phyloP scores from a whole-genome alignment of 2,888 invertebrate species.

The Creontiades dilutus region DNA sequence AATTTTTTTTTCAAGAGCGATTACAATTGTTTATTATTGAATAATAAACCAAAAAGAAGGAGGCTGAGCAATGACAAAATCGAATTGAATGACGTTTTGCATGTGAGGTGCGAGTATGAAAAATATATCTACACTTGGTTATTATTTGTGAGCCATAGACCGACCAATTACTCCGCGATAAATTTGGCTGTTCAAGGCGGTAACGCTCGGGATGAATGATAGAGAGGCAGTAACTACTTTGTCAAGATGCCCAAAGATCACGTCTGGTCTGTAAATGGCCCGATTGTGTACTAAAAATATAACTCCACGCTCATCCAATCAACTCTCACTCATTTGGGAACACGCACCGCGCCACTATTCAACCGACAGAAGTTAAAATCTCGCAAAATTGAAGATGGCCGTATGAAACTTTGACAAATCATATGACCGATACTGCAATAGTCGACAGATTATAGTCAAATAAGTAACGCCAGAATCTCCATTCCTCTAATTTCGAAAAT shows the following conservation, averaged over 20 bases:
- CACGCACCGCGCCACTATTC: too few species aligned
- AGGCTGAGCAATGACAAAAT: neutral
- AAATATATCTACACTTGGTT: neutral
- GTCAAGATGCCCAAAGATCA: neutral
- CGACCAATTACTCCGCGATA: neutral
- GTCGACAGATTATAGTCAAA: too few species aligned
- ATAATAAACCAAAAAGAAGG: too few species aligned
- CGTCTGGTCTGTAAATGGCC: conserved; percentile 1
- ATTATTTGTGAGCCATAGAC: neutral
- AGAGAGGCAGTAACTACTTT: neutral
- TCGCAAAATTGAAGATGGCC: too few species aligned
- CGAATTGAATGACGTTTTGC: neutral
- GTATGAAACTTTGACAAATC: too few species aligned
- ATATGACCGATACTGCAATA: too few species aligned
- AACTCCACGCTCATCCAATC: neutral
- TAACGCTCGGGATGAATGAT: neutral
- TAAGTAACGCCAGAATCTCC: too few species aligned
- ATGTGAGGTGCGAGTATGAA: neutral
- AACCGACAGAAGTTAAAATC: too few species aligned
- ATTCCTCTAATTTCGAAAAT: too few species aligned
- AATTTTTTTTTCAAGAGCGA: too few species aligned
- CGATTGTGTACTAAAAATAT: neutral
- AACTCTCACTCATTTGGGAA: too few species aligned
- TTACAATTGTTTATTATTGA: too few species aligned
- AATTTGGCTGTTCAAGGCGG: neutral